Base-by-base conservation (phyloP, 2,797 vertebrate species). In the Holocentrus rufus region DNA sequence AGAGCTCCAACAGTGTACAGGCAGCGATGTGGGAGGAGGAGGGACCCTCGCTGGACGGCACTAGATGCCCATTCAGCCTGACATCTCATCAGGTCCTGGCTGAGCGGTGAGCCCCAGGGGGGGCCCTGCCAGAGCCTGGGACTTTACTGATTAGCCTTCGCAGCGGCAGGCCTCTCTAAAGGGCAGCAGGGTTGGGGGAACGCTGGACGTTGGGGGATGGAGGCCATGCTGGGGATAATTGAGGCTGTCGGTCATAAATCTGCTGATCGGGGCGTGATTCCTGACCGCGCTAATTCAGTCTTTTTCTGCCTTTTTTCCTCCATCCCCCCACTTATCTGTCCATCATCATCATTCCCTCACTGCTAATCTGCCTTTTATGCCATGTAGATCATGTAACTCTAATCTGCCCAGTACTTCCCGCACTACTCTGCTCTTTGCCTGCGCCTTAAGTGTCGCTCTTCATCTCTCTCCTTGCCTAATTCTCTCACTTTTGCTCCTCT, bases 121-220 rank as follows among this genome's bases (percentile, higher is more conserved):
- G 76, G 77, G 67, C 59, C 27, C 71, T 25, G 39, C 66, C 74
- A 54, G 66, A 72, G 83, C 80, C 82, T 85, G 76, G 83, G 86
- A 85, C 85, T 85, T 86, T 85, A 65, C 85, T 90, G 88, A 92
- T 92, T 90, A 83, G 77, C 56, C 80, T 36, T 64, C 74, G 75
- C 78, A 74, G 67, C 69, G 56, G 76, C 30, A 3, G 78, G 74
- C 49, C 72, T 73, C 76, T 77, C 73, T 58, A 49, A 72, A 81
- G 70, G 54, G 14, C 53, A 47, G 61, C 30, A 44, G 52, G 44
- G 53, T 46, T 71, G 53, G 64, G 44, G 70, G 60, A 34, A 23
- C 42, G 50, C 42, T 56, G 25, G 53, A n/a, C 10, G 20, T 62
- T 65, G 50, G 76, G 62, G 62, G 70, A 63, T 36, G 56, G 84